Percentiles rank a stretch among this genome's conserved stretches.
Evolutionary conservation across 2,113 vertebrate genomes (phyloP).

Genomic region (Trochalopteron elliotii): DNA sequence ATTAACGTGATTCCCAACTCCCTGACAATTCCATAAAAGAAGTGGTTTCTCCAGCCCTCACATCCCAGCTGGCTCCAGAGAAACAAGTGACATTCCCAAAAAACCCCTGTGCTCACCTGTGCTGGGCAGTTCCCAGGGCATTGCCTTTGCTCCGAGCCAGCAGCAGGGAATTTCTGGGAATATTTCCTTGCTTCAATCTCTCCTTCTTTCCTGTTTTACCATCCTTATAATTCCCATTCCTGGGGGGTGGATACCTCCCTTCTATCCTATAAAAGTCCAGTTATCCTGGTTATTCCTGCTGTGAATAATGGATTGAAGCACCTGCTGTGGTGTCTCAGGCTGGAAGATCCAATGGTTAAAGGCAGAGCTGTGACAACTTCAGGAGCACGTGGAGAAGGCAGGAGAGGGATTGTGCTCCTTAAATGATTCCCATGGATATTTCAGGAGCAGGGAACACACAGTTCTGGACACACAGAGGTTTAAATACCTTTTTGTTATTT

Average conservation of each 20-base stretch:
- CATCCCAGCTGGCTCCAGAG: background rate
- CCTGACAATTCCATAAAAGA: background rate
- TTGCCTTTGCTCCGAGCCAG: background rate
- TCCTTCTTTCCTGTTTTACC: background rate
- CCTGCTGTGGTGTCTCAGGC: background rate
- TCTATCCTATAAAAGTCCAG: fast-evolving
- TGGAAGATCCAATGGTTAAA: background rate
- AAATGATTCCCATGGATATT: background rate
- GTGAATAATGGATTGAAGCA: background rate
- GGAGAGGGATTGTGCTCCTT: background rate
- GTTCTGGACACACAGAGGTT: too few species aligned
- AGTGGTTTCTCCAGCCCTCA: background rate
- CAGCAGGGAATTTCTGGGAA: background rate
- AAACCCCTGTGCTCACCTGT: background rate
- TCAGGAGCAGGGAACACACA: background rate
- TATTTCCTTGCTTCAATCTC: background rate
- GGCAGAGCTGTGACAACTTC: background rate
- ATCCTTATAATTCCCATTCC: background rate
- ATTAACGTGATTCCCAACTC: background rate
- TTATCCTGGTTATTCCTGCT: background rate
- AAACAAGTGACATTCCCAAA: background rate
- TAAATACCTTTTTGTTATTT: background rate
- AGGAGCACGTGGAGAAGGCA: fast-evolving
- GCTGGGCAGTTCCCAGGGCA: background rate
- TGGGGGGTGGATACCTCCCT: background rate